These are phyloP conservation scores for Noctilio leporinus DNA, from an alignment of 2,113 vertebrate species.

Conservation along the genomic window DNA sequence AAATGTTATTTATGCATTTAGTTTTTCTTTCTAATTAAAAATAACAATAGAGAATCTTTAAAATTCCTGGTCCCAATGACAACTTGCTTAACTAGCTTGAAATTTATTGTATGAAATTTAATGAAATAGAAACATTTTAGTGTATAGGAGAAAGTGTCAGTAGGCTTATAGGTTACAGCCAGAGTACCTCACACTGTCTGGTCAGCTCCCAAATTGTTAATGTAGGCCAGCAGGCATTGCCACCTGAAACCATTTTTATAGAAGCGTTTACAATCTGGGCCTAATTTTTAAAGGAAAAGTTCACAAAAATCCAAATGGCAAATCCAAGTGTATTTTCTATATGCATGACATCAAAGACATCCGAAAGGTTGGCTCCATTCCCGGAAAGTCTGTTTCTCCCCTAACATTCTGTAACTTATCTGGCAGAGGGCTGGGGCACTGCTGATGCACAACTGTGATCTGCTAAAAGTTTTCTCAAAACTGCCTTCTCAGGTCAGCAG, in stretches of 20 bases:
- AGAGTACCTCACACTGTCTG: neutral
- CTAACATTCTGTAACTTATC: neutral
- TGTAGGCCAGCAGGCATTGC: neutral
- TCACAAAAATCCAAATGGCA: neutral
- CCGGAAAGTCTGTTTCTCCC: neutral
- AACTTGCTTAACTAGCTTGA: neutral
- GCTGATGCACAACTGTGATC: neutral
- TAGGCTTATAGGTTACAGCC: neutral
- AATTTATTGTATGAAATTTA: neutral
- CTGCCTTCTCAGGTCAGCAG: neutral
- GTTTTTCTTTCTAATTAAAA: slow-evolving; percentile 17
- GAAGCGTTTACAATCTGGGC: neutral
- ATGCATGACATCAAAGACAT: neutral
- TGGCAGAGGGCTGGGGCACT: neutral
- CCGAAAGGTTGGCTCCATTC: neutral
- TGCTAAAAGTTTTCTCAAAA: neutral
- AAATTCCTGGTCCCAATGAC: neutral
- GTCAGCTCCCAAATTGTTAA: neutral
- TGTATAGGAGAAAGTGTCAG: neutral
- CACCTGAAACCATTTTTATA: neutral
- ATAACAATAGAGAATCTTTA: neutral
- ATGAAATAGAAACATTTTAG: neutral
- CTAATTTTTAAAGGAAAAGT: neutral
- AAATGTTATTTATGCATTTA: neutral
- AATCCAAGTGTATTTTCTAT: neutral